These are phyloP conservation scores for Acanthosepion pharaonis DNA, from an alignment of 2,888 invertebrate species.

Conservation along the genomic window DNA sequence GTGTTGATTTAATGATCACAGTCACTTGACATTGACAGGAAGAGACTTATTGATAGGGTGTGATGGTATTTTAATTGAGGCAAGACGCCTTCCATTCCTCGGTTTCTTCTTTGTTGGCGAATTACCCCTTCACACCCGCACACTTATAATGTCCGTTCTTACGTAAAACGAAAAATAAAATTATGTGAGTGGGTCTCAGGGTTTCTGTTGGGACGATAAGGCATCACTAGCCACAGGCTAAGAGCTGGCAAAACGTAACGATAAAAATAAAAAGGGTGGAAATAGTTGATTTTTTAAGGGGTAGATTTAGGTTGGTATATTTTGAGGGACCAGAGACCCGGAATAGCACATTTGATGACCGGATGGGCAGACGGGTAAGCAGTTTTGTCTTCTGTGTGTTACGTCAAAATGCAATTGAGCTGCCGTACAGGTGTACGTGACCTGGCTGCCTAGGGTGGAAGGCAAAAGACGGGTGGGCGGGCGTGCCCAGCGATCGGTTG, in stretches of 20 bases:
- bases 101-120: not conserved
- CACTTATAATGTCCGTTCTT: not conserved
- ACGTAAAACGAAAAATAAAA: not conserved
- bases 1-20: not conserved
- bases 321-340: not conserved
- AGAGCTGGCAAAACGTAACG: not conserved
- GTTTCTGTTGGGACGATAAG: no score
- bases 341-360: not conserved
- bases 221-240: not conserved
- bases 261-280: not conserved
- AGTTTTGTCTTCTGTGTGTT: not conserved
- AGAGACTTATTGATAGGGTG: constrained; percentile 33
- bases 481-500: not conserved
- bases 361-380: constrained; percentile 33
- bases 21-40: not conserved
- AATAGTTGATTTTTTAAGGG: not conserved
- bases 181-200: not conserved
- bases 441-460: not conserved
- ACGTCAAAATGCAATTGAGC: constrained; percentile 21
- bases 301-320: not conserved
- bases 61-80: constrained; percentile 33
- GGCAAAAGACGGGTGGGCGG: not conserved
- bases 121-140: not conserved
- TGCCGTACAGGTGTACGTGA: constrained; percentile 33
- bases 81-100: not conserved